Conservation (phyloP, 1,140 invertebrate species). For the Zelostemma sp. region DNA sequence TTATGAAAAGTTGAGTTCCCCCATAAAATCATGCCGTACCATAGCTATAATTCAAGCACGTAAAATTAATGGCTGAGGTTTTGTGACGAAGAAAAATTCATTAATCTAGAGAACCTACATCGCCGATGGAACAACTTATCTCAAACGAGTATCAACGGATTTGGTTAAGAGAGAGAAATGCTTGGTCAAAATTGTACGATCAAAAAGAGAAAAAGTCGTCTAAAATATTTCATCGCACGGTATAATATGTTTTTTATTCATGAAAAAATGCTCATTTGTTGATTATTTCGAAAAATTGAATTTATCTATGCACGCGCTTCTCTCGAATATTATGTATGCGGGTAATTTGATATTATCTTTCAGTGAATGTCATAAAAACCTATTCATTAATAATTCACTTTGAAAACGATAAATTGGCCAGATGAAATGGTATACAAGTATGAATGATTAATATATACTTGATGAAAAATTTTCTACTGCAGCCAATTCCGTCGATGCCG, state of each 20-base stretch:
- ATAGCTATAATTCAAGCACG: background rate
- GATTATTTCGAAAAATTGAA: background rate
- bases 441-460: background rate
- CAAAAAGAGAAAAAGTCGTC: background rate
- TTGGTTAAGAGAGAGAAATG: slow-evolving; percentile 49
- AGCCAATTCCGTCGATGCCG: background rate
- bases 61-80: background rate
- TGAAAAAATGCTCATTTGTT: background rate
- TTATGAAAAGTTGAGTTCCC: slow-evolving; percentile 37
- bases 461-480: background rate
- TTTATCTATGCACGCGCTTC: too few relatives aligned
- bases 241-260: background rate
- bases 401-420: background rate
- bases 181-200: slow-evolving; percentile 24
- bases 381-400: too few relatives aligned
- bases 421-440: too few relatives aligned
- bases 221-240: background rate
- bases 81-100: background rate
- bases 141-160: slow-evolving; percentile 55
- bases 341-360: too few relatives aligned
- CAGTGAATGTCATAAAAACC: too few relatives aligned
- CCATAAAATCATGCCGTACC: background rate
- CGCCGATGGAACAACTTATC: slow-evolving; percentile 19
- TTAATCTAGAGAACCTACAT: background rate
- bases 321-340: too few relatives aligned